Evolutionary conservation across 2,113 vertebrate species (phyloP).

Genomic region (Epinephelus fuscoguttatus): DNA sequence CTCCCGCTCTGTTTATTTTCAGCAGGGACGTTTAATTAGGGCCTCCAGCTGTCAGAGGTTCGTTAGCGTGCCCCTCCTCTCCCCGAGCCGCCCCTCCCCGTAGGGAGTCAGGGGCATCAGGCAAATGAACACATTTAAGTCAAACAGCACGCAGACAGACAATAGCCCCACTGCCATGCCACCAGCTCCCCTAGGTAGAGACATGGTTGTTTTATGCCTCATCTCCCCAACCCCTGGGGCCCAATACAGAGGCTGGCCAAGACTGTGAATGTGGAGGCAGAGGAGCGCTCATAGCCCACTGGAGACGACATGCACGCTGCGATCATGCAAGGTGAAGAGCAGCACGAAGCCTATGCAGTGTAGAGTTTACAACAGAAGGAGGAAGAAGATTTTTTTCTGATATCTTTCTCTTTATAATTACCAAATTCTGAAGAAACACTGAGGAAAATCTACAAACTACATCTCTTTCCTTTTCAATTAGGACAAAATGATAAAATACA

Average conservation of each 20-base stretch:
- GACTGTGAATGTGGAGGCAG: constrained; percentile 71
- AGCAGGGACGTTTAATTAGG: constrained; percentile 89
- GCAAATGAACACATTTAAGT: constrained; percentile 87
- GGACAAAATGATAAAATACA: neutral
- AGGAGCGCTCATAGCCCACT: constrained; percentile 67
- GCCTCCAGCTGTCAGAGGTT: constrained; percentile 88
- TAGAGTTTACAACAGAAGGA: constrained; percentile 7
- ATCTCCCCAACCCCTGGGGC: constrained; percentile 78
- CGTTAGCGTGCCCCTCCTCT: constrained; percentile 85
- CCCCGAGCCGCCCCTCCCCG: constrained; percentile 73
- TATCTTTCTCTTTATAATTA: too few species aligned
- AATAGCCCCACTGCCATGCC: constrained; percentile 76
- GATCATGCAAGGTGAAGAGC: constrained; percentile 54
- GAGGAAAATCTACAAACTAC: neutral
- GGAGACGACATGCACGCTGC: constrained; percentile 61
- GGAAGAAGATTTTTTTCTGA: neutral
- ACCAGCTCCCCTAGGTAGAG: constrained; percentile 79
- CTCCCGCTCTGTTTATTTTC: constrained; percentile 85
- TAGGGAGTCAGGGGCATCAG: constrained; percentile 78
- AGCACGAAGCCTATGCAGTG: constrained; percentile 6
- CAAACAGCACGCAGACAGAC: constrained; percentile 84
- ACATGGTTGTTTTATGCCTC: constrained; percentile 83
- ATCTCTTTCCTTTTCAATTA: neutral
- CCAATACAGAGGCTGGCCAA: constrained; percentile 76
- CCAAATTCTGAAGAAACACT: too few species aligned